These are phyloP conservation scores for Drosophila seclusa DNA, from an alignment of 2,888 invertebrate genomes.

Conservation along the genomic window DNA sequence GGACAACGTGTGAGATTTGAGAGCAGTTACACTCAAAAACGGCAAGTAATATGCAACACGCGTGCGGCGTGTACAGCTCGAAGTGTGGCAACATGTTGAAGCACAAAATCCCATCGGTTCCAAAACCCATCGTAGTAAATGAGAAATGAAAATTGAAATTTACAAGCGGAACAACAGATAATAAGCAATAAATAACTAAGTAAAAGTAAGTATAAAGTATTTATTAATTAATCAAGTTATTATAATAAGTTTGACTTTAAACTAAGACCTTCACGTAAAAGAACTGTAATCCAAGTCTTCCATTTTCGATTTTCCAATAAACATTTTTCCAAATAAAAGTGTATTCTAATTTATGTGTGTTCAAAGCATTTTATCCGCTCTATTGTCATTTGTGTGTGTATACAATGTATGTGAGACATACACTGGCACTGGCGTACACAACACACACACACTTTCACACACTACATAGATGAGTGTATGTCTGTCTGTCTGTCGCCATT, in stretches of 20 bases:
- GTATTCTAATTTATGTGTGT: background rate
- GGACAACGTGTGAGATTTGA: constrained; percentile 21
- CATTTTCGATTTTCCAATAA: background rate
- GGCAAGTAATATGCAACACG: background rate
- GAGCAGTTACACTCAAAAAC: constrained; percentile 2
- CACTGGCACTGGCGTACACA: background rate
- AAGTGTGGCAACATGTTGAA: background rate
- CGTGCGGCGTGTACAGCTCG: background rate
- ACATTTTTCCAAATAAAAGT: background rate
- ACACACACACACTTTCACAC: background rate
- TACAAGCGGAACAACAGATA: background rate
- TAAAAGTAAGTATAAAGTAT: background rate
- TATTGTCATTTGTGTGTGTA: background rate
- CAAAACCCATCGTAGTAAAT: background rate
- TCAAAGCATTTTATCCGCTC: background rate
- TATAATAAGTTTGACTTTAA: no score
- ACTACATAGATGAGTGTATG: background rate
- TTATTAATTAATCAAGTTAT: background rate
- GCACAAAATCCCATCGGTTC: background rate
- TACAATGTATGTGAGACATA: background rate
- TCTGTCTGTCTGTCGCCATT: constrained; percentile 35
- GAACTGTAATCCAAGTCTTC: background rate
- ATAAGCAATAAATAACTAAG: background rate
- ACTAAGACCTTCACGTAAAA: background rate
- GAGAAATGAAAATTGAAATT: background rate